Base-by-base conservation (phyloP, 23 tunicate species). In the Styela plicata region DNA sequence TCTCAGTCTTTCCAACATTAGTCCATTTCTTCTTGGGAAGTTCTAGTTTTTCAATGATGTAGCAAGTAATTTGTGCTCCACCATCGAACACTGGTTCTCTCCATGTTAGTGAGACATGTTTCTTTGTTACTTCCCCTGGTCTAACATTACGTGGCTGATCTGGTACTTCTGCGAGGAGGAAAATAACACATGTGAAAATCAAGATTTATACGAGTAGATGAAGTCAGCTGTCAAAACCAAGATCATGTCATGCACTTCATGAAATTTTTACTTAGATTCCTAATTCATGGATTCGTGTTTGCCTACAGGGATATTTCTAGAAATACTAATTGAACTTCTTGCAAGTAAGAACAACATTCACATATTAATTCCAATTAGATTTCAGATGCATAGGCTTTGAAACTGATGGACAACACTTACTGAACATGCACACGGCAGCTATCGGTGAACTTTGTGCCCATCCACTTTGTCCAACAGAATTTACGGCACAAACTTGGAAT, bases 51-150 rank as follows among this genome's bases (percentile, higher is more conserved):
- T 95, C 95, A 7, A 95, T 79, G 70, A 74, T 37, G 89, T 95
- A 95, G 29, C 67, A n/a, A 0, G 83, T 80, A 62, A 95, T 79
- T 7, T 78, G 64, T 1, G 96, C 89, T 16, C 96, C 96, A 23
- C 96, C 96, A 63, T 90, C 95, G 71, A 94, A 94, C 24, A 87
- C 85, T 19, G 99, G 99, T 80, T 90, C 99, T 32, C 84, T 71
- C 99, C 99, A 95, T 26, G 79, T 63, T 2, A 95, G 86, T 20
- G 76, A 73, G 78, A 89, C 87, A 31, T 87, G 92, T 31, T 71
- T 34, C 35, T 85, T 76, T 62, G 66, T 67, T 32, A 90, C 70
- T 34, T 84, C 92, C 0, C 32, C 32, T 21, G 63, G 27, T 33
- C 63, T 24, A 13, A 82, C 67, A 34, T 52, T 70, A 23, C 92